Conservation (phyloP, 2,888 invertebrate genomes). For the Thymelicus acteon region DNA sequence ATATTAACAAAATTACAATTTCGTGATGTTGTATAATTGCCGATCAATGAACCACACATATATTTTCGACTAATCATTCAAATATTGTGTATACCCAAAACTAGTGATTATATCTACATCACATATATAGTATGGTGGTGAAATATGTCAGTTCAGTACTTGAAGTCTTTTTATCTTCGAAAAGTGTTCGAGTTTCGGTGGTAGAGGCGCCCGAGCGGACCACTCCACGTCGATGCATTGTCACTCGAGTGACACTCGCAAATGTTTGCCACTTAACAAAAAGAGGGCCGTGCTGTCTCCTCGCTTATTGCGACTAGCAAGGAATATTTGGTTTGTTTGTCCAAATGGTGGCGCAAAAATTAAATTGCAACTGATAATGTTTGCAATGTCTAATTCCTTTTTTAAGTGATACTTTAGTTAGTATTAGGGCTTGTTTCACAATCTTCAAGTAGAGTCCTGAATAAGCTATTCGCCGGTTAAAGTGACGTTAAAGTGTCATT, state of each 20-base stretch:
- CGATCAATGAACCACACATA: too few relatives aligned
- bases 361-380: not conserved
- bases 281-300: conserved; percentile 50
- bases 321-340: conserved; percentile 27
- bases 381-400: too few relatives aligned
- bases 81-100: not conserved
- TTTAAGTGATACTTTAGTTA: too few relatives aligned
- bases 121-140: too few relatives aligned
- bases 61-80: too few relatives aligned
- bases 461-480: too few relatives aligned
- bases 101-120: too few relatives aligned
- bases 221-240: conserved; percentile 66
- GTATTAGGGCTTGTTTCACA: too few relatives aligned
- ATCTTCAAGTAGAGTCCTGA: too few relatives aligned
- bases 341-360: conserved; percentile 34
- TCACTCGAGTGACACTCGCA: conserved; percentile 71
- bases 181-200: conserved; percentile 16
- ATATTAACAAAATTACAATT: too few relatives aligned
- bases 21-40: too few relatives aligned
- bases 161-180: not conserved
- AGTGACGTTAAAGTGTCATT: too few relatives aligned
- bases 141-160: not conserved
- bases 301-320: conserved; percentile 43
- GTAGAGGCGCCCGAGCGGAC: conserved; percentile 42
- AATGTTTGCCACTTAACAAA: conserved; percentile 73